These are phyloP conservation scores for Rhynchophorus ferrugineus DNA, from an alignment of 1,140 invertebrate genomes.

Conservation along the genomic window DNA sequence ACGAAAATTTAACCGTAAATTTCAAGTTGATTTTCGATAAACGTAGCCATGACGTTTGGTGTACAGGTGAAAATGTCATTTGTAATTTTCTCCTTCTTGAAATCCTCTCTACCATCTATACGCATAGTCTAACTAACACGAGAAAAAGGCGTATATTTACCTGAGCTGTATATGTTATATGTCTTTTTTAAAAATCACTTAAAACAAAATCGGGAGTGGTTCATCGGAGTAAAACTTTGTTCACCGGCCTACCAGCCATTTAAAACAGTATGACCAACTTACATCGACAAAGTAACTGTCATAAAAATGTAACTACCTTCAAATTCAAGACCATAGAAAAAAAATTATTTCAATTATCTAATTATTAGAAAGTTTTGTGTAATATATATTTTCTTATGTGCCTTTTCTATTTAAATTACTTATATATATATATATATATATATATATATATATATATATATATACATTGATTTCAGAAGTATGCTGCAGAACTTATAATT, in stretches of 20 bases:
- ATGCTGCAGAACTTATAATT: too few relatives aligned
- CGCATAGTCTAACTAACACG: not conserved
- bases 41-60: slow-evolving; percentile 10
- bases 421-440: too few relatives aligned
- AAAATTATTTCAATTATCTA: too few relatives aligned
- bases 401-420: too few relatives aligned
- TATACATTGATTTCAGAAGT: too few relatives aligned
- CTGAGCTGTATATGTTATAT: not conserved
- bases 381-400: too few relatives aligned
- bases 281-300: too few relatives aligned
- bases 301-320: too few relatives aligned
- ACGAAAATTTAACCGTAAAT: not conserved
- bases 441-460: too few relatives aligned
- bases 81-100: not conserved
- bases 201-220: slow-evolving; percentile 4
- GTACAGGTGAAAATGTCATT: slow-evolving; percentile 5
- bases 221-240: not conserved
- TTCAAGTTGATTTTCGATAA: slow-evolving; percentile 6
- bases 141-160: not conserved
- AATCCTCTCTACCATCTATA: not conserved
- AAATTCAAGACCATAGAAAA: too few relatives aligned
- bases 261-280: too few relatives aligned
- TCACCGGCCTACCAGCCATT: not conserved
- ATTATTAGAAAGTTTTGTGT: too few relatives aligned
- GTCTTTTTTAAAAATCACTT: not conserved